phyloP scores from a whole-genome alignment of 2,888 invertebrate genomes.

The Tetragnatha montana region DNA sequence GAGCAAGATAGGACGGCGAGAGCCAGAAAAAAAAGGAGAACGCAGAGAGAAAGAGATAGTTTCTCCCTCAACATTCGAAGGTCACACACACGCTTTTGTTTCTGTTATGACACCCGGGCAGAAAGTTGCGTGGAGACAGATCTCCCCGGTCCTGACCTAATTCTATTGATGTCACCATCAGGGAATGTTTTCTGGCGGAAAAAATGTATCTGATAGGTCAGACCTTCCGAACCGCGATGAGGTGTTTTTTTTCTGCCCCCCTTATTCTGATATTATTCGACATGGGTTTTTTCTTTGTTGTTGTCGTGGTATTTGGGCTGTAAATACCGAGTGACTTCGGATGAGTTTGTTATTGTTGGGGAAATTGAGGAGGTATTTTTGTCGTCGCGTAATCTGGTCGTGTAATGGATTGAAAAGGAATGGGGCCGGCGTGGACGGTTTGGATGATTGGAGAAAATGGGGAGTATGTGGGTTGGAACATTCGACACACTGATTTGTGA shows the following conservation, averaged over 20 bases:
- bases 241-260: not conserved
- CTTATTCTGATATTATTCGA: not conserved
- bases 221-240: not conserved
- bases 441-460: not conserved
- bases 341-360: not conserved
- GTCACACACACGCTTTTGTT: constrained; percentile 44
- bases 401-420: not conserved
- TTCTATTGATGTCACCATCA: constrained; percentile 22
- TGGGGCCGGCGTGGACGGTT: not conserved
- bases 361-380: not conserved
- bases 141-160: constrained; percentile 33
- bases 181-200: not conserved
- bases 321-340: not conserved
- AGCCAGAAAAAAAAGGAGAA: constrained; percentile 16
- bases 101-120: constrained; percentile 39
- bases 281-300: too few species aligned
- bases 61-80: constrained; percentile 20
- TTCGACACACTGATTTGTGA: too few species aligned
- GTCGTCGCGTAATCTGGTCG: not conserved
- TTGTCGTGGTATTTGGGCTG: not conserved
- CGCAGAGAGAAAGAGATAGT: not conserved
- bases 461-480: not conserved
- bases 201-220: not conserved
- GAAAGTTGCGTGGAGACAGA: constrained; percentile 43
- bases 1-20: constrained; percentile 5